phyloP scores from a whole-genome alignment of 2,797 vertebrate species.

The Adelosebastes latens region DNA sequence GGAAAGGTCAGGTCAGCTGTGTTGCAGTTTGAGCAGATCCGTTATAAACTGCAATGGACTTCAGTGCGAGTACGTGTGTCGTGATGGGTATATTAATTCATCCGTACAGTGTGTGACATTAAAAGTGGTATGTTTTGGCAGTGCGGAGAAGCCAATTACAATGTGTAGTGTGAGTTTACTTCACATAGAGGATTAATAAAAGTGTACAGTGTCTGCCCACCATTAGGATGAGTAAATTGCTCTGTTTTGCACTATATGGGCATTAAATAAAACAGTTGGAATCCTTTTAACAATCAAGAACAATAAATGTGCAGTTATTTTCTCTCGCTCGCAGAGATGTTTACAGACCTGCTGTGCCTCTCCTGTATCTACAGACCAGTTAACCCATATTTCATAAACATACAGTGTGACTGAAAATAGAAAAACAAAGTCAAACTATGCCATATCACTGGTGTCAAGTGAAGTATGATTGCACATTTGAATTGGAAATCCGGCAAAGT shows the following conservation, averaged over 20 bases:
- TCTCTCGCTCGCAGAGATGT: conserved; percentile 43
- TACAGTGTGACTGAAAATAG: conserved; percentile 46
- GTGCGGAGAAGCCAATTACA: neutral
- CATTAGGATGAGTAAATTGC: conserved; percentile 11
- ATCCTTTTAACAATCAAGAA: conserved; percentile 39
- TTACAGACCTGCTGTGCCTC: conserved; percentile 61
- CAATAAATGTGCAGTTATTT: conserved; percentile 49
- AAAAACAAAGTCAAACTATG: conserved; percentile 78
- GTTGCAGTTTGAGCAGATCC: neutral
- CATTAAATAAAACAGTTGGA: conserved; percentile 22
- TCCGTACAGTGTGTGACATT: neutral
- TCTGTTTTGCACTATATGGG: conserved; percentile 16
- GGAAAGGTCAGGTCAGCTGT: neutral
- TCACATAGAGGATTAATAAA: neutral
- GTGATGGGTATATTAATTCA: neutral
- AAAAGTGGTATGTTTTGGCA: neutral
- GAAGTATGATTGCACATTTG: conserved; percentile 63
- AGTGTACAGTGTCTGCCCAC: neutral
- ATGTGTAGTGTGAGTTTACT: neutral
- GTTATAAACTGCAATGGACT: neutral
- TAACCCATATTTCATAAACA: conserved; percentile 71
- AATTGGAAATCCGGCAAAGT: conserved; percentile 74
- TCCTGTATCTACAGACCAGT: conserved; percentile 64
- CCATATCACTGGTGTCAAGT: conserved; percentile 61
- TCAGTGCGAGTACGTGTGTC: neutral